Conservation (phyloP, 2,888 invertebrate genomes). For the Ochlodes sylvanus region DNA sequence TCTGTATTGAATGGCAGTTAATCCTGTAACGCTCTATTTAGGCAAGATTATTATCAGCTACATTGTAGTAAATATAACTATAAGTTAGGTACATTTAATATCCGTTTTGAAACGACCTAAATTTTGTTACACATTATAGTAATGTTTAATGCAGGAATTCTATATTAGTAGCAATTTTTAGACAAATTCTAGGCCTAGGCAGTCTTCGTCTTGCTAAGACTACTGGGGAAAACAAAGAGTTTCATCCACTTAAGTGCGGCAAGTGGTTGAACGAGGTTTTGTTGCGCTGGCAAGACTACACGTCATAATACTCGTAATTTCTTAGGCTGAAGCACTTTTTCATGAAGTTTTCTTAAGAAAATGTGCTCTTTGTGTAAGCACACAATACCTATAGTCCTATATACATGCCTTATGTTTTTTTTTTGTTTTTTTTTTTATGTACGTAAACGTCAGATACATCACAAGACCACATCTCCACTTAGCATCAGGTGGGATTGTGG, state of each 20-base stretch:
- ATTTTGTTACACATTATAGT: too few species aligned
- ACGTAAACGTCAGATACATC: too few species aligned
- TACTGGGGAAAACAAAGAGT: background rate
- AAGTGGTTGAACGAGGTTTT: background rate
- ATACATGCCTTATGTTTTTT: too few species aligned
- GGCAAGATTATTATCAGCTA: too few species aligned
- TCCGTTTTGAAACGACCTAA: too few species aligned
- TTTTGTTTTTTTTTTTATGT: too few species aligned
- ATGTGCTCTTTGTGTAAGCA: background rate
- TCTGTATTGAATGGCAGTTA: too few species aligned
- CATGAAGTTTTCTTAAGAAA: conserved; percentile 2
- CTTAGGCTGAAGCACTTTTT: conserved; percentile 1
- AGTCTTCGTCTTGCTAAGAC: background rate
- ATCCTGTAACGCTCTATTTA: too few species aligned
- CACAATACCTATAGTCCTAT: background rate
- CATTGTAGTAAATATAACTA: too few species aligned
- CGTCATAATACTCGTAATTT: background rate
- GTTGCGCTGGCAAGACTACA: background rate
- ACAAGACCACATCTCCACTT: too few species aligned
- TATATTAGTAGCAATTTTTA: background rate
- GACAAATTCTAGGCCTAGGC: background rate
- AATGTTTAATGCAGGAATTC: background rate
- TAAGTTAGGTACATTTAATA: too few species aligned
- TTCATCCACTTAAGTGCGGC: background rate
- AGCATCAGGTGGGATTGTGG: too few species aligned